These are phyloP conservation scores for Oreocharis arfaki DNA, from an alignment of 2,113 vertebrate species.

Conservation along the genomic window DNA sequence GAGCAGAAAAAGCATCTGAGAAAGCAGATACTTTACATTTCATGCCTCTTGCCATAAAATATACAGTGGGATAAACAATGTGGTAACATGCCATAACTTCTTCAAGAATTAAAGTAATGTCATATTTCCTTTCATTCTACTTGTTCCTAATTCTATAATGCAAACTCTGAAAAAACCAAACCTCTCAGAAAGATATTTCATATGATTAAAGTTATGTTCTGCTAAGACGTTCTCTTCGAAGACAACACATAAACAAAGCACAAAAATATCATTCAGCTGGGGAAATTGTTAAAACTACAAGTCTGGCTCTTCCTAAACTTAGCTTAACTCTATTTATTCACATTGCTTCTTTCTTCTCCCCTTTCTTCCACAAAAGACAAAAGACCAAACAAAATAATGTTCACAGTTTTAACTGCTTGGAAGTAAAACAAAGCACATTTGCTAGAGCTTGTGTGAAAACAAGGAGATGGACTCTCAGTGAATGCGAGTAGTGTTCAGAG, in stretches of 20 bases:
- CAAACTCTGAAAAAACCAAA: neutral
- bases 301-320: neutral
- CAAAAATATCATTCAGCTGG: neutral
- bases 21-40: neutral
- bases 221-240: neutral
- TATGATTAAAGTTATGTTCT: neutral
- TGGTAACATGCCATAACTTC: neutral
- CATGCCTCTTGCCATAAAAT: neutral
- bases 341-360: neutral
- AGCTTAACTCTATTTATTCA: neutral
- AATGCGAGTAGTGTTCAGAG: neutral
- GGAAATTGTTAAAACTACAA: neutral
- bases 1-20: neutral
- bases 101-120: neutral
- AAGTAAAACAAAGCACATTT: neutral
- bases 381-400: slow-evolving; percentile 1
- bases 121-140: neutral
- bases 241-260: neutral
- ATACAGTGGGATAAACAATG: neutral
- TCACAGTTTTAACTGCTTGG: neutral
- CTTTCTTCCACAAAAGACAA: neutral
- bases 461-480: neutral
- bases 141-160: neutral
- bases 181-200: neutral
- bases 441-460: neutral